These are phyloP conservation scores for Synanthedon tipuliformis DNA, from an alignment of 2,888 invertebrate species.

Conservation along the genomic window DNA sequence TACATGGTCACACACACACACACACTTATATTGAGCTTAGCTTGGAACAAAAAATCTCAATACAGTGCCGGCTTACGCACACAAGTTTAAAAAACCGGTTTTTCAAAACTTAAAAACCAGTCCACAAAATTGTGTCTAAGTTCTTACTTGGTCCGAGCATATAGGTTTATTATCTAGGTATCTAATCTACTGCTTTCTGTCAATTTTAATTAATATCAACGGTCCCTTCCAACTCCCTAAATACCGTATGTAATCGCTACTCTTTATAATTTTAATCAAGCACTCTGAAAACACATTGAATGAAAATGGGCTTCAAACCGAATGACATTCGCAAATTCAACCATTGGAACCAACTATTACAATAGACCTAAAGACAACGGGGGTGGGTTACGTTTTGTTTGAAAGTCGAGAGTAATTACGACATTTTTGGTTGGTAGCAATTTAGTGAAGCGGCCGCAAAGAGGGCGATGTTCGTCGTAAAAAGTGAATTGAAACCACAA, in stretches of 20 bases:
- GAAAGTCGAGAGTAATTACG: constrained; percentile 21
- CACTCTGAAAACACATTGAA: constrained; percentile 8
- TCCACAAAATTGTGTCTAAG: too few relatives aligned
- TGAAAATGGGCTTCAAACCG: constrained; percentile 5
- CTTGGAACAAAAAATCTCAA: too few relatives aligned
- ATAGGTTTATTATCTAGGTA: neutral
- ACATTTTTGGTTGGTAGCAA: constrained; percentile 33
- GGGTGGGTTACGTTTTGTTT: constrained; percentile 10
- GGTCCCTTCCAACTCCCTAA: neutral
- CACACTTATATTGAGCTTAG: too few relatives aligned
- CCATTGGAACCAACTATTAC: constrained; percentile 2
- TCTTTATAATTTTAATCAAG: constrained; percentile 15
- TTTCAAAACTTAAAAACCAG: too few relatives aligned
- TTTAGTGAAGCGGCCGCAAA: constrained; percentile 35
- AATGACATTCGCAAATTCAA: constrained; percentile 5
- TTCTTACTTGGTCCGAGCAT: too few relatives aligned
- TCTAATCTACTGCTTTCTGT: neutral
- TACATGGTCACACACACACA: too few relatives aligned
- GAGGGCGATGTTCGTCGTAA: constrained; percentile 54
- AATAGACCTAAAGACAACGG: constrained; percentile 5
- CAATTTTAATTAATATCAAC: neutral
- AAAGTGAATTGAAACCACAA: constrained; percentile 69
- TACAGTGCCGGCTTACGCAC: too few relatives aligned
- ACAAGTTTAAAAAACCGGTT: too few relatives aligned
- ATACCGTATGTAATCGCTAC: constrained; percentile 10